Evolutionary conservation across 2,797 vertebrate genomes (phyloP), one percentile per base, ranked within the genome.

Genomic region (Taenioides sp.): DNA sequence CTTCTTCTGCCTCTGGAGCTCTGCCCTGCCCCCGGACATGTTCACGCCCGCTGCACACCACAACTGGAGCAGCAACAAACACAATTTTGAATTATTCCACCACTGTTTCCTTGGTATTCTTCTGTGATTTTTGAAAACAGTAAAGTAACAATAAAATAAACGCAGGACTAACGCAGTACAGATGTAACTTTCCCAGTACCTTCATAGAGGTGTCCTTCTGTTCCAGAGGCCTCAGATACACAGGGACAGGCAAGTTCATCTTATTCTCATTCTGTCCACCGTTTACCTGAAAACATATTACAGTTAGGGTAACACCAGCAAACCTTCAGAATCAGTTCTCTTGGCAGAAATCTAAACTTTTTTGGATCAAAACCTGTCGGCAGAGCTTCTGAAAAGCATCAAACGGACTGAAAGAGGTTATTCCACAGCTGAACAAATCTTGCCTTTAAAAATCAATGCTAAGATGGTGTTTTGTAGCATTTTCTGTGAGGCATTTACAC

Each of bases 151-250:
- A 47, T 17, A 47, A 47, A 47, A 47, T 43, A 43, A 43, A 14
- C 12, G 12, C 18, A 52, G 18, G 17, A 7, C 49, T 52, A 52
- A 52, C 10, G 50, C 50, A 52, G 50, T 52, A 52, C 16, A 43
- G 11, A 43, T 43, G 50, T 52, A 14, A n/a, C n/a, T 14, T 23
- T 22, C 11, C n/a, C n/a, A 47, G 70, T 81, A 98, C 97, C 96
- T 99, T 99, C 96, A 98, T 97, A 77, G 96, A 97, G 70, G 96
- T 92, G 83, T 99, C 98, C 79, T 96, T 98, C 82, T 97, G 97
- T 80, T 99, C 97, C 69, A 99, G 89, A 1, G 97, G 98, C 65
- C 95, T 96, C 82, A 98, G 94, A 84, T 99, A 99, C 4, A 99
- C 97, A 0, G 98, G 98, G 1, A 99, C 96, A 0, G 98, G 97